Conservation (phyloP, 2,797 vertebrate genomes). For the Myotis vivesi region DNA sequence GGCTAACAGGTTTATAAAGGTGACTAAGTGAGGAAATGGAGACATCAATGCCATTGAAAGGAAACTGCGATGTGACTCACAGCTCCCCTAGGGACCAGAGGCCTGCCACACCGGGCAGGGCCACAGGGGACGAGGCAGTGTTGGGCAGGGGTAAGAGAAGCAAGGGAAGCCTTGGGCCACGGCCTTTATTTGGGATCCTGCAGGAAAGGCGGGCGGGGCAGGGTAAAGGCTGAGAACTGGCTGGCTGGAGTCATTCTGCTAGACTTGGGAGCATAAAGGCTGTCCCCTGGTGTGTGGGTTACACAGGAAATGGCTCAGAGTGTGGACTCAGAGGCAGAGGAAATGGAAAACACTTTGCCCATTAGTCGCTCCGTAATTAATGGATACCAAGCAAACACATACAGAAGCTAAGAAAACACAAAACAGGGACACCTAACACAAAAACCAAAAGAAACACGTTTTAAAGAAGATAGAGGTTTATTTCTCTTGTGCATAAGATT, state of each 20-base stretch:
- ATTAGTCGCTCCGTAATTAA: neutral
- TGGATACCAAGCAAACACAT: neutral
- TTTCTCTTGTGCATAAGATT: neutral
- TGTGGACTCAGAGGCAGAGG: neutral
- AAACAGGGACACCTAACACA: too few species aligned
- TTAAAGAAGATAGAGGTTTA: neutral
- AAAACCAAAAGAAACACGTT: neutral
- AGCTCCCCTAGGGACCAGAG: neutral
- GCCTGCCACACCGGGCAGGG: rapidly evolving
- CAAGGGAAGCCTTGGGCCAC: neutral
- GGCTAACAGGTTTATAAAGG: neutral
- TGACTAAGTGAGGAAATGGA: neutral
- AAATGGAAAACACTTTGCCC: neutral
- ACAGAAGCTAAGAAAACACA: neutral
- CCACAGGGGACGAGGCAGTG: rapidly evolving
- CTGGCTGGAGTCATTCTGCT: neutral
- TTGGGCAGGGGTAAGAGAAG: neutral
- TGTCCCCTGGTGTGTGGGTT: neutral
- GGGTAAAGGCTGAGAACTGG: neutral
- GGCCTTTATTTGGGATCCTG: neutral
- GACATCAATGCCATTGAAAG: neutral
- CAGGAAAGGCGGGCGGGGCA: neutral
- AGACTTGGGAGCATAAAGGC: neutral
- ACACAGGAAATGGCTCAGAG: neutral
- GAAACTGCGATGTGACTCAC: neutral